These are phyloP conservation scores for Desmodus rotundus DNA, from an alignment of 2,113 vertebrate species.

Conservation along the genomic window DNA sequence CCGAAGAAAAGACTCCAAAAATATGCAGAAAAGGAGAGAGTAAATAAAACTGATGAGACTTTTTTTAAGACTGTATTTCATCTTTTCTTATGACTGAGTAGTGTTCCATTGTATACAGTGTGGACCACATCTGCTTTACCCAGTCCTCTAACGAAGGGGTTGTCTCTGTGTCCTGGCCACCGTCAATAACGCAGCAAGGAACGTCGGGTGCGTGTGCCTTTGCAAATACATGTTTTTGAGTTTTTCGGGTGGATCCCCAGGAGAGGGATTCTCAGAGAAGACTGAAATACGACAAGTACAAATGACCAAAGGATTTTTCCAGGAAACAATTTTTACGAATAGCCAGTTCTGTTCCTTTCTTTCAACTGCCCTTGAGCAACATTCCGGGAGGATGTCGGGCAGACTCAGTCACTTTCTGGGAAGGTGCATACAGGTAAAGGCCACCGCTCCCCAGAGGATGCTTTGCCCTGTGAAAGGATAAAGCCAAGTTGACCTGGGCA, in stretches of 20 bases:
- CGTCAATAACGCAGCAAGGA: no score
- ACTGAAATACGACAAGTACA: neutral
- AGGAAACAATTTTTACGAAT: neutral
- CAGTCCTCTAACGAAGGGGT: no score
- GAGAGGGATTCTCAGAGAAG: neutral
- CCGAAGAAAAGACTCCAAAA: neutral
- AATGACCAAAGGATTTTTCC: neutral
- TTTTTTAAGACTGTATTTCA: neutral
- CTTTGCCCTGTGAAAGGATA: neutral
- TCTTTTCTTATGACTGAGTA: no score
- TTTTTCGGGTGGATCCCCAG: no score
- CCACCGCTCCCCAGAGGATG: neutral
- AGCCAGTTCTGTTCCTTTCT: neutral
- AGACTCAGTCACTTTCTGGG: neutral
- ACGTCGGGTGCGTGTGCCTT: no score
- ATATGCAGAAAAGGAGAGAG: neutral
- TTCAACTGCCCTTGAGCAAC: neutral
- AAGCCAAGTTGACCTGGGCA: neutral
- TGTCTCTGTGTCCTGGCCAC: no score
- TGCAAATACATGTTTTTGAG: no score
- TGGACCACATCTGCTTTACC: no score
- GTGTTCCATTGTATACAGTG: no score
- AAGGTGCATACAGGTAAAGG: neutral
- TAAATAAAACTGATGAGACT: neutral
- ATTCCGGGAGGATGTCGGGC: neutral